Percentiles rank a stretch among this genome's conserved stretches.
Conservation (phyloP, 2,888 invertebrate genomes). For the Hirudinaria manillensis region DNA sequence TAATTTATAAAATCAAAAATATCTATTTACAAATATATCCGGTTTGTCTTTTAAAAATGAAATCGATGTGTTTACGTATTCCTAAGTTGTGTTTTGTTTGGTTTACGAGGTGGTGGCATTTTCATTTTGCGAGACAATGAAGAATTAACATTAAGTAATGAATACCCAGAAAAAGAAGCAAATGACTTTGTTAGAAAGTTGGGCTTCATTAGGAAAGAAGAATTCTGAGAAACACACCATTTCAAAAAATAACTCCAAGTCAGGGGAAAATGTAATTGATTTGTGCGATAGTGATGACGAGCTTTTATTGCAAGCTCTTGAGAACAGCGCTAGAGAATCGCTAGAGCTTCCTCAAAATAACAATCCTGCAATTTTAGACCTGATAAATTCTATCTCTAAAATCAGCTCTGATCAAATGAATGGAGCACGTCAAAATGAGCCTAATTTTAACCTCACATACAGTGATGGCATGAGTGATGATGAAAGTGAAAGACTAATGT, state of each 20-base stretch:
- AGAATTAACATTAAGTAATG: constrained; percentile 4
- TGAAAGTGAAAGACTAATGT: not conserved
- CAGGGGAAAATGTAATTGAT: not conserved
- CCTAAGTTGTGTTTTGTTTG: too few relatives aligned
- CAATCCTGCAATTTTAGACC: not conserved
- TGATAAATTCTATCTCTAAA: not conserved
- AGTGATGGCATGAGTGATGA: not conserved
- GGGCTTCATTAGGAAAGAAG: constrained; percentile 4
- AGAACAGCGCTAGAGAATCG: not conserved
- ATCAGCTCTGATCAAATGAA: not conserved
- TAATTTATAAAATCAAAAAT: too few relatives aligned
- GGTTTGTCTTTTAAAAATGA: too few relatives aligned
- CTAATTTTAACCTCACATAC: not conserved
- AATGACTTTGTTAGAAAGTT: constrained; percentile 1
- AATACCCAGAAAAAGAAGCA: constrained; percentile 11
- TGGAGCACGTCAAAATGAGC: not conserved
- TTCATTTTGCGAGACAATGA: too few relatives aligned
- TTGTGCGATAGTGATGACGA: not conserved
- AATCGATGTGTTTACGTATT: too few relatives aligned
- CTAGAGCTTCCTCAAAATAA: not conserved
- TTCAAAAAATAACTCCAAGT: not conserved
- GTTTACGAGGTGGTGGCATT: too few relatives aligned
- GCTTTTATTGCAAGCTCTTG: not conserved
- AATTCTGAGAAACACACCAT: not conserved
- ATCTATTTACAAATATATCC: too few relatives aligned